phyloP scores from a whole-genome alignment of 2,888 invertebrate species.

The Watsonalla binaria region DNA sequence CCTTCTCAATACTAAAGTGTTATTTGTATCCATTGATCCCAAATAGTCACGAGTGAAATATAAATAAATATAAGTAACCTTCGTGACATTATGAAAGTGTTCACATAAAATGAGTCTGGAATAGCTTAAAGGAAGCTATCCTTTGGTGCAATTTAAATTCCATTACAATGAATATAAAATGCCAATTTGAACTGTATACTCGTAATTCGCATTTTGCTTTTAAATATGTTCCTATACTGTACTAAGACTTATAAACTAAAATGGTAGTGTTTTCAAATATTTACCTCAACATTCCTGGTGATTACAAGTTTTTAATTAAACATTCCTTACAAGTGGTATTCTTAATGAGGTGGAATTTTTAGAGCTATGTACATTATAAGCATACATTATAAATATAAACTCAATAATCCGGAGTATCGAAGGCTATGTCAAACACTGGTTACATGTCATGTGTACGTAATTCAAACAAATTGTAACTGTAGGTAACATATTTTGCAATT shows the following conservation, averaged over 20 bases:
- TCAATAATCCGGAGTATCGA: no score
- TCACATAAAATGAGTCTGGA: constrained; percentile 51
- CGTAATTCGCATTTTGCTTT: not conserved
- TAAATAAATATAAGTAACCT: constrained; percentile 54
- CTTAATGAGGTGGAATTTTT: no score
- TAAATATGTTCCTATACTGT: not conserved
- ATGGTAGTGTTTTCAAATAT: no score
- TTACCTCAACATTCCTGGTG: no score
- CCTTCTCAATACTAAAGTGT: constrained; percentile 6
- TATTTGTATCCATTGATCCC: constrained; percentile 25
- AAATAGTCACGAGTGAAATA: constrained; percentile 29
- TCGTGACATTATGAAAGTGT: constrained; percentile 60
- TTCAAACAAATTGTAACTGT: constrained; percentile 18
- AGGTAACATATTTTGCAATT: constrained; percentile 30
- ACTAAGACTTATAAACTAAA: not conserved
- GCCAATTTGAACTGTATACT: constrained; percentile 51
- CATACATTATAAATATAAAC: no score
- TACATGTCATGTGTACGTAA: constrained; percentile 9
- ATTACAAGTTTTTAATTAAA: no score
- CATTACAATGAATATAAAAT: constrained; percentile 63
- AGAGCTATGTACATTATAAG: no score
- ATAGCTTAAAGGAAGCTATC: constrained; percentile 60
- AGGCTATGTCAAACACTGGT: no score
- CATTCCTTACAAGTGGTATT: no score
- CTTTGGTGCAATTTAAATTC: constrained; percentile 63